Conservation (phyloP, 2,113 vertebrate genomes). For the Aptenodytes patagonicus region DNA sequence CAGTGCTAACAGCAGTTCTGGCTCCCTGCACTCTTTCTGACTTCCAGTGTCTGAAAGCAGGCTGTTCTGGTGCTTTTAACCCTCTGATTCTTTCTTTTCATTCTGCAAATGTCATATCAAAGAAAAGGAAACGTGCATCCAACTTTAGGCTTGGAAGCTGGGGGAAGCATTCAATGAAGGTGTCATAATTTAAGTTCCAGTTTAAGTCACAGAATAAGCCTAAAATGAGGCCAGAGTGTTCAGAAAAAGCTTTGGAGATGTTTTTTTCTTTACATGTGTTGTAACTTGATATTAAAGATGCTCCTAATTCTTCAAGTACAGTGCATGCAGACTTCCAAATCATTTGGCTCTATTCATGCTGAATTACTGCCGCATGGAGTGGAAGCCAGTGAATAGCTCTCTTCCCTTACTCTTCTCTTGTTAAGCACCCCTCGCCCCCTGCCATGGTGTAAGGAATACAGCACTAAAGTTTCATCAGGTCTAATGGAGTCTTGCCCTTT, state of each 20-base stretch:
- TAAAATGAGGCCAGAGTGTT: neutral
- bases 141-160: neutral
- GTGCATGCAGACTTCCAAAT: constrained; percentile 9
- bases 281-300: constrained; percentile 12
- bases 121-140: neutral
- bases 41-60: neutral
- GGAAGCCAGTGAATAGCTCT: neutral
- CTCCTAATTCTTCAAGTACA: constrained; percentile 13
- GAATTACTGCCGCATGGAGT: constrained; percentile 43
- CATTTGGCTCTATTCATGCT: neutral
- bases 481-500: neutral
- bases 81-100: neutral
- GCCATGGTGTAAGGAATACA: neutral
- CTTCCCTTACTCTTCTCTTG: neutral
- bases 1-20: neutral
- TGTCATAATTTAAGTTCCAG: neutral
- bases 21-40: neutral
- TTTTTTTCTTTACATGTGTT: neutral
- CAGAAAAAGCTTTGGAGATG: neutral
- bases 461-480: neutral
- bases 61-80: neutral
- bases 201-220: neutral
- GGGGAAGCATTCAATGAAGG: neutral
- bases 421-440: neutral
- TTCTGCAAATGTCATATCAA: neutral